Base-by-base conservation (phyloP, 1,140 invertebrate genomes). In the Nylanderia fulva region DNA sequence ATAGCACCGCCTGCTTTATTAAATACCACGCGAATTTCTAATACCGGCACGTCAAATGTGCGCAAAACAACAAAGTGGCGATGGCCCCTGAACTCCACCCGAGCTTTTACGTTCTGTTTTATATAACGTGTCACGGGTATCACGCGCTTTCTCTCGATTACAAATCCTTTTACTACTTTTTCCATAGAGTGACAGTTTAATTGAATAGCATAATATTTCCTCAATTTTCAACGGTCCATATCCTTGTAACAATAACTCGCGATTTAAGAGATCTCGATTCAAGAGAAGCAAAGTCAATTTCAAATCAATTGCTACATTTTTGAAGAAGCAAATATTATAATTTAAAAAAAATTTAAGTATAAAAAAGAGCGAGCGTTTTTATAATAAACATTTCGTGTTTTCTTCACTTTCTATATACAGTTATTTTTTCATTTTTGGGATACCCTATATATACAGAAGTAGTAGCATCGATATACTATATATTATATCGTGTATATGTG, bases 131-230 rank as follows among this genome's bases (percentile, higher is more conserved):
- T 71, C 18, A 39, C 33, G 56, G 33, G 15, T 80, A 58, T 71
- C 66, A 58, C 24, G 52, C 77, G 66, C 52, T 82, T 72, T 82
- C 77, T 82, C 77, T n/a, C 52, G 68, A 60, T 27, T 29, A 33
- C n/a, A 42, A 42, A 29, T 54, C 39, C 39, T 82, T 82, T 45
- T 13, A 8, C 39, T 18, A 82, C 21, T 58, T 82, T 82, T 60
- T n/a, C 11, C n/a, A 8, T 39, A 9, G n/a, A n/a, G 7, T 33
- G 48, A 21, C 18, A 71, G 18, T 58, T 71, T 33, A 27, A 71
- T 58, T 33, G 29, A 39, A 52, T 24, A 15, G 48, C n/a, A 48
- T 52, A 68, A 39, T 69, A 36, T 18, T 63, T 56, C 9, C 11
- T 11, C 13, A 56, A 56, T 80, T 69, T 80, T 71, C 33, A n/a